A percentile compares a stretch with the other conserved stretches of the same genome.
These are phyloP conservation scores for Mesaphorura yosii DNA, from an alignment of 1,140 invertebrate species.

Conservation along the genomic window DNA sequence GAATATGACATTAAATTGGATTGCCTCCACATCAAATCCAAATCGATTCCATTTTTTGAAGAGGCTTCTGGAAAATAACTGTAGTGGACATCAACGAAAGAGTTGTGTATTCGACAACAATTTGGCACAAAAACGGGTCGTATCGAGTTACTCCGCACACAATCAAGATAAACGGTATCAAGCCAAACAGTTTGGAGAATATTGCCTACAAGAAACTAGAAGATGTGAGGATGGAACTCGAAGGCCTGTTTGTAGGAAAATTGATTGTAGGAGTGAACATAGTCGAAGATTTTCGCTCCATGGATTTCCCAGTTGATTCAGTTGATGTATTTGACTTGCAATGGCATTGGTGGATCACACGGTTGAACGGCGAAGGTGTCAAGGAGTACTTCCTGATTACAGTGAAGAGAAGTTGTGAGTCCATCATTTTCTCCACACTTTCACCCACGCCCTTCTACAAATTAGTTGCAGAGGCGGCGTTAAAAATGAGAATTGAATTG, in stretches of 20 bases:
- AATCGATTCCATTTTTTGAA: background rate
- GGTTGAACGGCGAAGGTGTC: background rate
- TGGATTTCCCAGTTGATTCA: background rate
- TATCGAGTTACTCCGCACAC: background rate
- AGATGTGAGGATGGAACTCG: background rate
- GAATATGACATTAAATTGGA: background rate
- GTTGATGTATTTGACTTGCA: background rate
- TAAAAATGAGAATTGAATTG: too few relatives aligned
- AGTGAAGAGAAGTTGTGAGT: too few relatives aligned
- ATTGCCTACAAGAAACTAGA: background rate
- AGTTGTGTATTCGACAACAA: background rate
- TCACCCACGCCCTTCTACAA: too few relatives aligned
- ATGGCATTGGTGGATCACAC: background rate
- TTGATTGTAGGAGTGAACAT: background rate
- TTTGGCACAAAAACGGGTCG: background rate
- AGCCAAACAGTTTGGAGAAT: background rate
- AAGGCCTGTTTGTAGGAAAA: background rate
- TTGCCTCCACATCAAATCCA: background rate
- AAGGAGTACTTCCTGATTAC: too few relatives aligned
- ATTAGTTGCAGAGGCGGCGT: too few relatives aligned
- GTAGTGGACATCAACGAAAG: background rate
- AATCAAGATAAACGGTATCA: background rate
- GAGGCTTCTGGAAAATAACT: background rate
- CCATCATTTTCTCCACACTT: too few relatives aligned
- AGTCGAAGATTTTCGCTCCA: background rate